A percentile compares a stretch with the other conserved stretches of the same genome.
These are phyloP conservation scores for Drosophila planitibia DNA, from an alignment of 2,888 invertebrate genomes.

Conservation along the genomic window DNA sequence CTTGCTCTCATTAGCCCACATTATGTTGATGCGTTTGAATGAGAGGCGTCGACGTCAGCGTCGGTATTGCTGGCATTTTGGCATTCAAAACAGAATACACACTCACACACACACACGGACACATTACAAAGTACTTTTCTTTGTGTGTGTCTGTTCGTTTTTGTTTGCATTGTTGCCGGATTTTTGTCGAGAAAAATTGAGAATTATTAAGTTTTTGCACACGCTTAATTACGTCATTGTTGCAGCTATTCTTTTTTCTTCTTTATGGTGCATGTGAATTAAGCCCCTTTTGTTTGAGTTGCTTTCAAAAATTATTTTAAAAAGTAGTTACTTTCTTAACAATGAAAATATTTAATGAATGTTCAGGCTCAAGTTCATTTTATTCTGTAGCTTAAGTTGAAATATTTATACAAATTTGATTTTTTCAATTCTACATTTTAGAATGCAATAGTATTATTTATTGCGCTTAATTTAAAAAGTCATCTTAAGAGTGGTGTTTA, in stretches of 20 bases:
- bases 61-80: conserved; percentile 31
- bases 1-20: conserved; percentile 63
- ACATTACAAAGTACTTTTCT: conserved; percentile 6
- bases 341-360: not conserved
- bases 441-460: not conserved
- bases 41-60: conserved; percentile 37
- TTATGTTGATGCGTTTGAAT: conserved; percentile 72
- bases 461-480: not conserved
- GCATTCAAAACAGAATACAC: conserved; percentile 34
- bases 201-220: conserved; percentile 62
- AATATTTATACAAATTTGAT: not conserved
- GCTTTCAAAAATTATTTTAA: not conserved
- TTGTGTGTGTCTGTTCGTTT: conserved; percentile 6
- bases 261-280: conserved; percentile 24
- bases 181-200: conserved; percentile 38
- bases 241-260: conserved; percentile 17
- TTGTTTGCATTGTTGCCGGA: conserved; percentile 41
- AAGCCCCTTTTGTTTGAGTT: conserved; percentile 1
- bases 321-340: not conserved
- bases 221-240: conserved; percentile 74
- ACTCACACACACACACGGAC: not conserved
- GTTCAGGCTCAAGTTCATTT: not conserved
- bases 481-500: not conserved
- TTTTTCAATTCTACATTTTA: not conserved
- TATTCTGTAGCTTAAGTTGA: not conserved